These are phyloP conservation scores for Romanomermis culicivorax DNA, from an alignment of 2,888 invertebrate species.

Conservation along the genomic window DNA sequence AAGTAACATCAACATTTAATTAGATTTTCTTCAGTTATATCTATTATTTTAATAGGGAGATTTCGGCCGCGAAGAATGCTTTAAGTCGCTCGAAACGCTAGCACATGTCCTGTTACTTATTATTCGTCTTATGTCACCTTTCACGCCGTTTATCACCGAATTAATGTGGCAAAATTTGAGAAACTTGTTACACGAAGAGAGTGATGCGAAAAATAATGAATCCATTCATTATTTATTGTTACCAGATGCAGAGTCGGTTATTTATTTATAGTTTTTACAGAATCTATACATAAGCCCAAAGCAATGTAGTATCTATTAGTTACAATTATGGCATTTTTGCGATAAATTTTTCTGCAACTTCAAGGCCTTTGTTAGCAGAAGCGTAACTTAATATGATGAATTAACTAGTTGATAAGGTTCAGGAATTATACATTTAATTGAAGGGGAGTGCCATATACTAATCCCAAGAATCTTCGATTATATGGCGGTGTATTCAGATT, in stretches of 20 bases:
- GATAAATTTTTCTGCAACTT: too few relatives aligned
- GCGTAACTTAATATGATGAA: too few relatives aligned
- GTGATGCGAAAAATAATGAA: conserved; percentile 21
- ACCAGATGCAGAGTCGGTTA: conserved; percentile 41
- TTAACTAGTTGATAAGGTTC: too few relatives aligned
- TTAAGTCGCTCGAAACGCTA: conserved; percentile 60
- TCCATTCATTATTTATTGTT: conserved; percentile 82
- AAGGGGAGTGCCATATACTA: too few relatives aligned
- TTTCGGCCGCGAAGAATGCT: conserved; percentile 53
- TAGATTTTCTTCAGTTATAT: conserved; percentile 1
- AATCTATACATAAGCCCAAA: conserved; percentile 1
- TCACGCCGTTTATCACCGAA: conserved; percentile 86
- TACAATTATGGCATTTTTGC: too few relatives aligned
- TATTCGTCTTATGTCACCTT: conserved; percentile 81
- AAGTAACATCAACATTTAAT: conserved; percentile 37
- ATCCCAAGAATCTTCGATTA: too few relatives aligned
- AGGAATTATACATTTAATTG: too few relatives aligned
- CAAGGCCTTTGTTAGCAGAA: too few relatives aligned
- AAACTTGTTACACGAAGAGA: conserved; percentile 36
- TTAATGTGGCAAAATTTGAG: conserved; percentile 73
- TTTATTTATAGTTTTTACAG: conserved; percentile 1
- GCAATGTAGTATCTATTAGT: too few relatives aligned
- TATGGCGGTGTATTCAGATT: too few relatives aligned
- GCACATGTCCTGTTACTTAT: conserved; percentile 68
- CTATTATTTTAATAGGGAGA: conserved; percentile 56